These are phyloP conservation scores for Paramuricea clavata DNA, from an alignment of 92 coral and sea anemone species.

Conservation along the genomic window DNA sequence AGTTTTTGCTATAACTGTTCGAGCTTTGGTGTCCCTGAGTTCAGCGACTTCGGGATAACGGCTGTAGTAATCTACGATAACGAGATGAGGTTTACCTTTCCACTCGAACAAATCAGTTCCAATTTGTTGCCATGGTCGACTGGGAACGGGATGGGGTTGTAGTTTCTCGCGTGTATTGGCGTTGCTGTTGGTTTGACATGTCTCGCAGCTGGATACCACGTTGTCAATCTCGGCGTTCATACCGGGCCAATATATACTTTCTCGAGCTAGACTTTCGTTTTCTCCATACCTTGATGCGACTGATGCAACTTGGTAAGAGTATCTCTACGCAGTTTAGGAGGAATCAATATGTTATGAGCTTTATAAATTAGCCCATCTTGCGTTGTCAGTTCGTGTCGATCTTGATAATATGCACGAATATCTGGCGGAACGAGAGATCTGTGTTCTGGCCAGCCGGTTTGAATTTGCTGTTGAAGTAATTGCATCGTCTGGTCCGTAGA, in stretches of 20 bases:
- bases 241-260: constrained; percentile 72
- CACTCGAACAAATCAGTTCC: constrained; percentile 56
- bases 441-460: constrained; percentile 57
- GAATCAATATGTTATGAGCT: constrained; percentile 59
- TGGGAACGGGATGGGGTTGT: constrained; percentile 61
- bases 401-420: constrained; percentile 28
- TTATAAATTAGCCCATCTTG: constrained; percentile 55
- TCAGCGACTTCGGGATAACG: constrained; percentile 45
- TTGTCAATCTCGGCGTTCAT: constrained; percentile 64
- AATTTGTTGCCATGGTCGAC: constrained; percentile 62
- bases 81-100: constrained; percentile 49
- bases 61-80: constrained; percentile 49
- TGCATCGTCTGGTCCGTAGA: constrained; percentile 52
- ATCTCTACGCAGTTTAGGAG: constrained; percentile 56
- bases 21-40: constrained; percentile 55
- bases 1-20: constrained; percentile 63
- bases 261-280: constrained; percentile 64
- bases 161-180: constrained; percentile 60
- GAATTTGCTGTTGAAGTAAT: constrained; percentile 45
- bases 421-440: constrained; percentile 37
- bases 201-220: constrained; percentile 52
- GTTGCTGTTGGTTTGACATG: constrained; percentile 63
- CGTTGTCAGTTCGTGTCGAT: constrained; percentile 46
- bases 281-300: constrained; percentile 74
- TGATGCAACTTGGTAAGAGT: constrained; percentile 65